These are phyloP conservation scores for Vulpes vulpes DNA, from an alignment of 2,113 vertebrate species.

Conservation along the genomic window DNA sequence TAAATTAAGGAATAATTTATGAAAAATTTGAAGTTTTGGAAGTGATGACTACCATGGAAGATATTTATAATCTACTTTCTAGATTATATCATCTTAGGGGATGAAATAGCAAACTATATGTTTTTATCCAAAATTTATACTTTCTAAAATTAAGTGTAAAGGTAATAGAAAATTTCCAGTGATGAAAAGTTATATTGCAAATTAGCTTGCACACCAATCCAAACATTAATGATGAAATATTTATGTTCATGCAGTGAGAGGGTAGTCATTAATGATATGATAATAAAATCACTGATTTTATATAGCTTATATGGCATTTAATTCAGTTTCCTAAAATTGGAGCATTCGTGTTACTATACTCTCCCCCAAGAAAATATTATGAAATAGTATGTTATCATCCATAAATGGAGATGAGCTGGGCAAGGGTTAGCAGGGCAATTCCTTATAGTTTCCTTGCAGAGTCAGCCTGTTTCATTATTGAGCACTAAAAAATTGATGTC, in stretches of 20 bases:
- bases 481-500: conserved; percentile 34
- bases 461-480: conserved; percentile 47
- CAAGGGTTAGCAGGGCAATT: neutral
- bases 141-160: neutral
- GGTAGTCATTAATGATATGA: neutral
- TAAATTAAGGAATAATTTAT: neutral
- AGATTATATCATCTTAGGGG: neutral
- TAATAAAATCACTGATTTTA: neutral
- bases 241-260: neutral
- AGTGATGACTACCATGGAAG: neutral
- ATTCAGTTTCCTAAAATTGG: neutral
- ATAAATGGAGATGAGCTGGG: neutral
- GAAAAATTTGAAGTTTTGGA: neutral
- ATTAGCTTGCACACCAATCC: neutral
- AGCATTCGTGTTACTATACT: neutral
- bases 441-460: neutral
- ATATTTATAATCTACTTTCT: neutral
- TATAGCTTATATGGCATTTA: neutral
- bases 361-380: neutral
- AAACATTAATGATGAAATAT: neutral
- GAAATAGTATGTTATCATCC: neutral
- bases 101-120: neutral
- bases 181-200: neutral
- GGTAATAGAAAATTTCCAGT: neutral
- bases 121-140: neutral